Percentiles rank a stretch among this genome's conserved stretches.
Evolutionary conservation across 2,797 vertebrate genomes (phyloP).

Genomic region (Sebastiscus albofasciatus): DNA sequence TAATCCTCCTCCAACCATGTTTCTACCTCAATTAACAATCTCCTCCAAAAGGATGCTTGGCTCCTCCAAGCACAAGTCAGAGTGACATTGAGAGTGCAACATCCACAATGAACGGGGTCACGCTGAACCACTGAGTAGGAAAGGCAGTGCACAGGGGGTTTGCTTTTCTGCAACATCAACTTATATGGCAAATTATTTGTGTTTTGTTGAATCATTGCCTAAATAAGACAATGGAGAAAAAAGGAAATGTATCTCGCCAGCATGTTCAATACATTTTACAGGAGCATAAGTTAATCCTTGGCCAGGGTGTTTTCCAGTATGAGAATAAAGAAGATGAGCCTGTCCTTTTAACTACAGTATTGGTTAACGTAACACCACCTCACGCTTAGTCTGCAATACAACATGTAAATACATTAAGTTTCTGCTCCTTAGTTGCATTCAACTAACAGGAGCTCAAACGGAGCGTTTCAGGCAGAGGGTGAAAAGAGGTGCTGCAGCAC

Average conservation of each 20-base stretch:
- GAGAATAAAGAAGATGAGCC: not conserved
- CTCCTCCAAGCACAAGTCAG: conserved; percentile 70
- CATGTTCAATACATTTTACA: not conserved
- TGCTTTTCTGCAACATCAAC: conserved; percentile 32
- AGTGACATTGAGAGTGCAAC: conserved; percentile 71
- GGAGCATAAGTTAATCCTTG: not conserved
- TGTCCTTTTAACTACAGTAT: not conserved
- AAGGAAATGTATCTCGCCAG: not conserved
- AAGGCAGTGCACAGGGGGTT: conserved; percentile 23
- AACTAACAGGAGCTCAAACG: too few species aligned
- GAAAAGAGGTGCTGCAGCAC: too few species aligned
- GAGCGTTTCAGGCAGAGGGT: too few species aligned
- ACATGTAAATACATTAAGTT: not conserved
- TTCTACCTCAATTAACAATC: conserved; percentile 70
- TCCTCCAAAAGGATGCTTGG: conserved; percentile 64
- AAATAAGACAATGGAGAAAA: not conserved
- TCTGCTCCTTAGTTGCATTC: not conserved
- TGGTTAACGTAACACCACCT: not conserved
- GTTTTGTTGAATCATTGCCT: not conserved
- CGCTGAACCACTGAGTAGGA: conserved; percentile 54
- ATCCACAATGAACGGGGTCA: conserved; percentile 70
- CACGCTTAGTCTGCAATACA: not conserved
- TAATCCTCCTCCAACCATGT: conserved; percentile 70
- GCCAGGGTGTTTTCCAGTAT: not conserved
- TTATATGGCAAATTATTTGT: conserved; percentile 40